Evolutionary conservation across 2,888 invertebrate genomes (phyloP), one percentile per base, ranked within the genome.

Genomic region (Chironomus tentans): DNA sequence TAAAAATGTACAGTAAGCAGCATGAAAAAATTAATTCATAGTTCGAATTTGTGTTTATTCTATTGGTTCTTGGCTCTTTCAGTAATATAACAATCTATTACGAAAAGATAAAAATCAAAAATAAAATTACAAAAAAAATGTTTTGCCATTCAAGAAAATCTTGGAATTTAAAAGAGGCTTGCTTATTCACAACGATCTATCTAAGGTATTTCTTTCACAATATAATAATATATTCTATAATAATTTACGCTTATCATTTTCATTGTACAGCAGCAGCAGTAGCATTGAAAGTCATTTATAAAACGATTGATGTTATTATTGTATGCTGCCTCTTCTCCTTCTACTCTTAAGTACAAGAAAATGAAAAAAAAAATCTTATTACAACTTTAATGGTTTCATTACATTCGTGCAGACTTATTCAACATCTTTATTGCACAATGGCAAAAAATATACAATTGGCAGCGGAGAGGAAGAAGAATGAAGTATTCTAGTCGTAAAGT

Each of bases 361-460:
- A 50, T 15, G 15, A 15, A 15, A 2, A 56, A 56, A 56, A 56
- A 56, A 56, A 56, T 56, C 56, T 56, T 56, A 56, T 56, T 56
- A 56, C 56, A 65, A 65, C 21, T 65, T 65, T 65, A 65, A 65
- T 65, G 65, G 65, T 65, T 70, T 50, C 47, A 56, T 71, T 50
- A 15, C 56, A 47, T 71, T 61, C 62, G 72, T 72, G 72, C 72
- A 62, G 62, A 72, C 72, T 72, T 72, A 72, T 72, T 72, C 72
- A 72, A 72, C 72, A 72, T 72, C 72, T 72, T 72, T 72, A 72
- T 72, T 72, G 72, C 72, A 72, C 72, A 72, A 72, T 72, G 72
- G 72, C 72, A 72, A 50, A 72, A 71, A 71, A 50, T 50, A 56
- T 71, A 71, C 71, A 71, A 72, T 72, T 72, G 72, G 72, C 72